Evolutionary conservation across 2,888 invertebrate species (phyloP).

Genomic region (Chalcosyrphus nemorum): DNA sequence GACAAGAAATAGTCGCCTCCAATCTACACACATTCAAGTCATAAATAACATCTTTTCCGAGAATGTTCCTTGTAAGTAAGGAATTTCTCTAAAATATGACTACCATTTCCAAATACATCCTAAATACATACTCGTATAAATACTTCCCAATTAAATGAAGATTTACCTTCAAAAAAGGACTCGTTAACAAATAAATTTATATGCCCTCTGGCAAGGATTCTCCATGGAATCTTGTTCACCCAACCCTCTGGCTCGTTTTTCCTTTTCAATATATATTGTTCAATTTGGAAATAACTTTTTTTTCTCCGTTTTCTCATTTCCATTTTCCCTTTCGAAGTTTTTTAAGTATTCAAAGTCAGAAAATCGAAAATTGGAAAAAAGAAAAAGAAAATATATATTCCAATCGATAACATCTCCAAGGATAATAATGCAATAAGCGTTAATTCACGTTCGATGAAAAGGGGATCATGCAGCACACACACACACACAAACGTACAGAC

Average conservation of each 20-base stretch:
- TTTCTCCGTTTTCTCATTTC: conserved; percentile 7
- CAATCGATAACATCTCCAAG: conserved; percentile 68
- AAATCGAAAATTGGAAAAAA: conserved; percentile 62
- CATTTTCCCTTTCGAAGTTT: conserved; percentile 33
- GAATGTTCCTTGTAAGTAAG: no score
- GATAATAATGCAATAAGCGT: conserved; percentile 72
- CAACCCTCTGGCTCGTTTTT: background rate
- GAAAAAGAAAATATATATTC: conserved; percentile 49
- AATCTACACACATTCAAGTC: no score
- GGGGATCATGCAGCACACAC: no score
- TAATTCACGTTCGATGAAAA: conserved; percentile 68
- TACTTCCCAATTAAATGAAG: conserved; percentile 67
- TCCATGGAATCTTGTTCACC: conserved; percentile 25
- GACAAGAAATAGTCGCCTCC: no score
- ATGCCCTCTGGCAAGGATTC: conserved; percentile 32
- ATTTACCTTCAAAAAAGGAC: conserved; percentile 33
- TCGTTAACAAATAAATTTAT: conserved; percentile 57
- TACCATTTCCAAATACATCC: conserved; percentile 16
- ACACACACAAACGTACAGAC: conserved; percentile 1
- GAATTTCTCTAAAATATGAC: background rate
- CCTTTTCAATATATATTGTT: conserved; percentile 36
- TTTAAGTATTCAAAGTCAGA: conserved; percentile 61
- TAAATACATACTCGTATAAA: conserved; percentile 31
- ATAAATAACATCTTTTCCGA: no score
- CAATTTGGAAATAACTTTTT: conserved; percentile 7